Percentiles rank a stretch among this genome's conserved stretches.
Conservation (phyloP, 2,888 invertebrate species). For the Lasius fuliginosus region DNA sequence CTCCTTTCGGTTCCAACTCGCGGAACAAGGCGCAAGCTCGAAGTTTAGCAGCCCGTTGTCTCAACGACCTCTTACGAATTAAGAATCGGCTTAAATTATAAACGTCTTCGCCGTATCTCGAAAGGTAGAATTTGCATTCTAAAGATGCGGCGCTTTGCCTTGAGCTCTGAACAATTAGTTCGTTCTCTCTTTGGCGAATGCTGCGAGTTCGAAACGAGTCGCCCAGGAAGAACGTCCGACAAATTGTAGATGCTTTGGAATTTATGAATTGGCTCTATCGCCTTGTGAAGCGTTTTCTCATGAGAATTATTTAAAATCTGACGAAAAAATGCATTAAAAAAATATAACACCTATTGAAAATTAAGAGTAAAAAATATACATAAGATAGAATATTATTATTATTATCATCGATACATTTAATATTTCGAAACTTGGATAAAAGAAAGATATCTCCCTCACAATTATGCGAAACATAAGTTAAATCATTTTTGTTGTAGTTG, state of each 20-base stretch:
- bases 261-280: constrained; percentile 16
- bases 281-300: not conserved
- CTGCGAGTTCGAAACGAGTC: constrained; percentile 8
- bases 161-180: constrained; percentile 68
- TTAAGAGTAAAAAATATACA: not conserved
- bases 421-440: not conserved
- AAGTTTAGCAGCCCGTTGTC: constrained; percentile 57
- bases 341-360: not conserved
- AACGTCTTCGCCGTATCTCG: constrained; percentile 16
- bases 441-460: not conserved
- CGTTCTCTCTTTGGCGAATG: constrained; percentile 57
- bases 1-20: constrained; percentile 19
- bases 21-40: constrained; percentile 24
- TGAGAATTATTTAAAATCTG: not conserved
- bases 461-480: not conserved
- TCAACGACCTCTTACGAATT: constrained; percentile 53
- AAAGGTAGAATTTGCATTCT: constrained; percentile 65
- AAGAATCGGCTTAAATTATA: constrained; percentile 58
- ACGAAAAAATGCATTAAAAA: not conserved
- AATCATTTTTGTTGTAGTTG: constrained; percentile 45
- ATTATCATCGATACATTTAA: not conserved
- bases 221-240: constrained; percentile 5
- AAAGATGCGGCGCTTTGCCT: constrained; percentile 50
- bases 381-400: constrained; percentile 6
- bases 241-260: constrained; percentile 18